Base-by-base conservation (phyloP, 2,888 invertebrate species). In the Drosophila picticornis region DNA sequence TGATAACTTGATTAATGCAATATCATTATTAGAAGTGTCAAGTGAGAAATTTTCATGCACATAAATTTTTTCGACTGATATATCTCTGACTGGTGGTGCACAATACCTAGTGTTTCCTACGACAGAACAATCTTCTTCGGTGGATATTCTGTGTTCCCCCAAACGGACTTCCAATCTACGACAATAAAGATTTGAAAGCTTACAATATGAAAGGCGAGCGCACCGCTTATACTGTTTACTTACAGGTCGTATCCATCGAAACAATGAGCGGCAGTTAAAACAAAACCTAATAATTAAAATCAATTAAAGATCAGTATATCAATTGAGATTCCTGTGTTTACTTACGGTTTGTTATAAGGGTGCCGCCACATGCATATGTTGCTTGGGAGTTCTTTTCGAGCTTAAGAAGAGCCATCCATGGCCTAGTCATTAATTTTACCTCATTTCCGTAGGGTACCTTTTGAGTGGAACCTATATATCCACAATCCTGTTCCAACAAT, bases 261-360 rank as follows among this genome's bases (percentile, higher is more conserved):
- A 16, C 78, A 78, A 53, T 78, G 77, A 0, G 78, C 78, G 16
- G 78, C 78, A 2, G 77, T 77, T n/a, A 79, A 31, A 9, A 79
- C 56, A 38, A 53, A 75, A 1, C 66, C 77, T 79, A 3, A 16
- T 0, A 43, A 40, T 51, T 7, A 10, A 1, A 31, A 34, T 60
- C 0, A 16, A n/a, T 32, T 36, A 22, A 7, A 22, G 19, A 38
- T 34, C 5, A 38, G 6, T 11, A 25, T 6, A 4, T 13, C 0
- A 19, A 16, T 36, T 16, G 2, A 29, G 22, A 36, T 27, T 16
- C 11, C 7, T 22, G 13, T 7, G 19, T 13, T 48, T 43, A 62
- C 68, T 63, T 69, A 76, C 77, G 60, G 19, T 59, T 36, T 16
- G 63, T 66, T 38, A 77, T 75, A 10, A 77, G 38, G 2, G 60